Percentiles rank a stretch among this genome's conserved stretches.
Conservation (phyloP, 2,113 vertebrate species). For the Gymnobelideus leadbeateri region DNA sequence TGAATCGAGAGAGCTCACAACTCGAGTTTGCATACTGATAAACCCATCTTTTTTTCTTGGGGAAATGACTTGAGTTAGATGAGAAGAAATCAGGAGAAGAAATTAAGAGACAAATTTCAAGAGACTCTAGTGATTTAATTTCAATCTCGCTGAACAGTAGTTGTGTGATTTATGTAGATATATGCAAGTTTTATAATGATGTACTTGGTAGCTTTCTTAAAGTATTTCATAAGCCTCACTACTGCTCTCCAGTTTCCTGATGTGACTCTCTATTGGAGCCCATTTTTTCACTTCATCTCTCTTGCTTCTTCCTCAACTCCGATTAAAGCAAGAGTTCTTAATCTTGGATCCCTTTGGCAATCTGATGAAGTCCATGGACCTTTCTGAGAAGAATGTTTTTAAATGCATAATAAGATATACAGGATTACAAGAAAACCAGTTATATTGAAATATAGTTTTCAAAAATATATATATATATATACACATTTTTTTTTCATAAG, state of each 20-base stretch:
- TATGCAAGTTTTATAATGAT: not conserved
- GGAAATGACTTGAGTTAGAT: not conserved
- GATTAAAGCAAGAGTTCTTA: not conserved
- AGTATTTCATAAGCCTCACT: not conserved
- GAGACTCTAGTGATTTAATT: not conserved
- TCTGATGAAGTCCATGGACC: not conserved
- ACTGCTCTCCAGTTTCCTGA: not conserved
- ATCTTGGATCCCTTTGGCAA: not conserved
- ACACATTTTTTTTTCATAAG: too few species aligned
- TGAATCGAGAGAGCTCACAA: not conserved
- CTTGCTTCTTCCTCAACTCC: not conserved
- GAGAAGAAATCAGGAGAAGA: constrained; percentile 1
- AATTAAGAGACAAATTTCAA: constrained; percentile 1
- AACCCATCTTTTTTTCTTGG: constrained; percentile 78
- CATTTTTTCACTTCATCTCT: not conserved
- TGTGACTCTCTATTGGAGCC: not conserved
- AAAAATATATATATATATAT: too few species aligned
- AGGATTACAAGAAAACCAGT: not conserved
- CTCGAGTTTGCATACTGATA: constrained; percentile 84
- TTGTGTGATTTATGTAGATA: not conserved
- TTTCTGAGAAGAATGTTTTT: not conserved
- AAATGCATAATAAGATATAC: not conserved
- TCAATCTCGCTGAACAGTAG: not conserved
- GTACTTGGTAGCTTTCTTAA: not conserved
- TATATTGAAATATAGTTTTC: not conserved